Base-by-base conservation (phyloP, 23 tunicate genomes). In the Halocynthia roretzi region DNA sequence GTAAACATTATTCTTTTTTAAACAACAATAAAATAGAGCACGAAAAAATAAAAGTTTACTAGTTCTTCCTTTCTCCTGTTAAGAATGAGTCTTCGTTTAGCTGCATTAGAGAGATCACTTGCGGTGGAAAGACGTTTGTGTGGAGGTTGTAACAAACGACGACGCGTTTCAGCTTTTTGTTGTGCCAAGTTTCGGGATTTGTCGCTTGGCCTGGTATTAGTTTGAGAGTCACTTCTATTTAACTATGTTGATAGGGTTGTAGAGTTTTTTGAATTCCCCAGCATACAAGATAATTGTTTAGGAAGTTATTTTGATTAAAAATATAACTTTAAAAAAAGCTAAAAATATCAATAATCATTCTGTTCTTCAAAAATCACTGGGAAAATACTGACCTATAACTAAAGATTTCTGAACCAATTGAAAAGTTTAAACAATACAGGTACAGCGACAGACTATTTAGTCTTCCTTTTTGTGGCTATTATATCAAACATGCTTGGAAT, bases 101-200 rank as follows among this genome's bases (percentile, higher is more conserved):
- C 78, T 15, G 76, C 8, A 19, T 80, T 53, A 50, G 80, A 72
- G 40, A 82, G 20, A 56, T 72, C 80, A 10, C 50, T 50, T 17
- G 52, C 69, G 0, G 86, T 20, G 18, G 56, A 52, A 52, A 80
- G 53, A 12, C 81, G 81, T 20, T 61, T 61, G n/a, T 76, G 80
- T n/a, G 67, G 15, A 7, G 83, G 89, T 31, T 69, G 75, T 68
- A 90, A 76, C 18, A 90, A 76, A 18, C 96, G 57, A 6, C 83
- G 82, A 56, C 81, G 96, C 7, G 96, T 73, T 56, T 70, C 89
- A 11, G 89, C 85, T 61, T 90, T 90, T 62, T 90, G 89, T 20
- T 63, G 51, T 44, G 96, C 89, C 63, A 90, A 51, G 52, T 90
- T 79, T 8, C 83, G 79, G 50, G 78, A 67, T 53, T 82, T 90